phyloP scores from a whole-genome alignment of 2,113 vertebrate genomes.

The Irena cyanogastra region DNA sequence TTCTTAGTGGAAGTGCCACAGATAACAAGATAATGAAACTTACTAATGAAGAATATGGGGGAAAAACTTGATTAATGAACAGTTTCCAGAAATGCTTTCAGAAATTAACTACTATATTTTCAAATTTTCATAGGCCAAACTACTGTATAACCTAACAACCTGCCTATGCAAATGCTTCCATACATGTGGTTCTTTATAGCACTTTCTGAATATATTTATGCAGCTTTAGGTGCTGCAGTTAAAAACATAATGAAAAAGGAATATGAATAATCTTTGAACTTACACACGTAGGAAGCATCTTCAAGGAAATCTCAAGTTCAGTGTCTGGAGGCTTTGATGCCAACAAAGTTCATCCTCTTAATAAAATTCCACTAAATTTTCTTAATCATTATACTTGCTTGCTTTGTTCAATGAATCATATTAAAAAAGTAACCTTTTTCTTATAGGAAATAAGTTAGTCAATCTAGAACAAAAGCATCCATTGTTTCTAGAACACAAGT shows the following conservation, averaged over 20 bases:
- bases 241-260: background rate
- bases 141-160: background rate
- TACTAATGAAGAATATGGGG: background rate
- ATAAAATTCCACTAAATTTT: background rate
- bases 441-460: background rate
- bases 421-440: background rate
- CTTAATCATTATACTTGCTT: background rate
- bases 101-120: background rate
- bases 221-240: background rate
- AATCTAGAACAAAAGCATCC: fast-evolving
- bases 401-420: background rate
- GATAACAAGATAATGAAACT: background rate
- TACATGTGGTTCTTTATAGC: background rate
- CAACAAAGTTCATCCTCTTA: background rate
- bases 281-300: background rate
- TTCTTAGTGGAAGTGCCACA: background rate
- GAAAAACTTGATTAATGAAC: background rate
- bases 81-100: background rate
- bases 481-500: background rate
- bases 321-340: background rate
- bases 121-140: background rate
- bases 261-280: background rate
- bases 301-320: background rate
- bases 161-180: background rate
- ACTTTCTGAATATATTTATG: background rate